phyloP scores from a whole-genome alignment of 2,797 vertebrate genomes.

The Lepus townsendii region DNA sequence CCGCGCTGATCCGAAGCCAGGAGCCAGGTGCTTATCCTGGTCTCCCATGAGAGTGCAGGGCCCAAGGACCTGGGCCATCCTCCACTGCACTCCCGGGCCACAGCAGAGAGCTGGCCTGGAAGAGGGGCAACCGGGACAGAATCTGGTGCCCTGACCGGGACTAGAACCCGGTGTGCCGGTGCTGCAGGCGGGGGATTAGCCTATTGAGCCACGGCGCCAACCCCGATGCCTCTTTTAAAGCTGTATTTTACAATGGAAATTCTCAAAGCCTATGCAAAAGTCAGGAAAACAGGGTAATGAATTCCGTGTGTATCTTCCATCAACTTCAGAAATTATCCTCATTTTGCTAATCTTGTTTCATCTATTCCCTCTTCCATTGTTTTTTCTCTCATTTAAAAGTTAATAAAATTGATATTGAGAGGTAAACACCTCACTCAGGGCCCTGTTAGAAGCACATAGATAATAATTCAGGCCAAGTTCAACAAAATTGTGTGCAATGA shows the following conservation, averaged over 20 bases:
- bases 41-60: no score
- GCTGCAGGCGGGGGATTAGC: no score
- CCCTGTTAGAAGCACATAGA: background rate
- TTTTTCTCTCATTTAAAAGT: background rate
- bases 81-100: no score
- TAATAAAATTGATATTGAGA: slow-evolving; percentile 28
- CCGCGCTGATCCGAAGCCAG: no score
- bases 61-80: no score
- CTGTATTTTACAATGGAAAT: slow-evolving; percentile 2
- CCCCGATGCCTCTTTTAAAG: background rate
- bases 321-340: slow-evolving; percentile 5
- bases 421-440: background rate
- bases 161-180: no score
- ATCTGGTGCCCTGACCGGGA: no score
- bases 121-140: no score
- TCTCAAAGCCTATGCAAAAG: slow-evolving; percentile 42
- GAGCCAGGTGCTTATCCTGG: no score
- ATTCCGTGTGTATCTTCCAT: background rate
- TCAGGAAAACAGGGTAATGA: background rate
- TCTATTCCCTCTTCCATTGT: background rate
- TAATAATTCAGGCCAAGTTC: background rate
- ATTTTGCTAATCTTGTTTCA: slow-evolving; percentile 41
- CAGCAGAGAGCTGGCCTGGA: no score
- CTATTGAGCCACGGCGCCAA: no score
- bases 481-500: background rate